A percentile compares a stretch with the other conserved stretches of the same genome.
These are phyloP conservation scores for Smithornis capensis DNA, from an alignment of 2,113 vertebrate genomes.

Conservation along the genomic window DNA sequence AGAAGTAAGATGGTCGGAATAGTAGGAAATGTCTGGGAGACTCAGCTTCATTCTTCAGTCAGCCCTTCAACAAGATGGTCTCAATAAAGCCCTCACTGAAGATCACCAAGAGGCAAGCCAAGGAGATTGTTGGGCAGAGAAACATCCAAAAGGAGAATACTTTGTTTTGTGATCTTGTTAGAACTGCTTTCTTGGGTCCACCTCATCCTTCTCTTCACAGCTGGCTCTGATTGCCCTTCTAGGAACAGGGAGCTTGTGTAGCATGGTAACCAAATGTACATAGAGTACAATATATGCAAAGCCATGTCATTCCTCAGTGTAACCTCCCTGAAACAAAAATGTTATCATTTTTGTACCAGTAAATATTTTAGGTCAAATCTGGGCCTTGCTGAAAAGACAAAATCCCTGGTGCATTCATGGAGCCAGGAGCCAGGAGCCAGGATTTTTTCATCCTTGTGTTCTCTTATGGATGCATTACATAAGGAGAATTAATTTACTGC, in stretches of 20 bases:
- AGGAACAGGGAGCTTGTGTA: not conserved
- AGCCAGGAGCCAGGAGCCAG: too few species aligned
- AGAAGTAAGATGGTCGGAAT: not conserved
- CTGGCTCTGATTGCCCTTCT: rapidly evolving
- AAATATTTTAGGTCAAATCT: not conserved
- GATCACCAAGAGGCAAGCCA: not conserved
- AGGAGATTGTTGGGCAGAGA: not conserved
- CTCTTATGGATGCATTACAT: not conserved
- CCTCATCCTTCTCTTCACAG: not conserved
- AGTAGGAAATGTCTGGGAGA: not conserved
- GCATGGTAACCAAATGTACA: not conserved
- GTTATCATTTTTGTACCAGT: not conserved
- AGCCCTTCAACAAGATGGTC: not conserved
- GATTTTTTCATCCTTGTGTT: not conserved
- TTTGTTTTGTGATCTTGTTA: not conserved
- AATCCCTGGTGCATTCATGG: not conserved
- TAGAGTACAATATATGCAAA: not conserved
- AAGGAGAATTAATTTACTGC: not conserved
- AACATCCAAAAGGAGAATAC: not conserved
- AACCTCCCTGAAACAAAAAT: not conserved
- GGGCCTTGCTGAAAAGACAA: not conserved
- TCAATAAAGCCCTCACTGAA: not conserved
- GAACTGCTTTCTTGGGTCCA: not conserved
- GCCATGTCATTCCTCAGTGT: not conserved
- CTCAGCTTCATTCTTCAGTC: not conserved